Evolutionary conservation across 2,797 vertebrate genomes (phyloP), one percentile per base, ranked within the genome.

Genomic region (Enteromius viviparus): DNA sequence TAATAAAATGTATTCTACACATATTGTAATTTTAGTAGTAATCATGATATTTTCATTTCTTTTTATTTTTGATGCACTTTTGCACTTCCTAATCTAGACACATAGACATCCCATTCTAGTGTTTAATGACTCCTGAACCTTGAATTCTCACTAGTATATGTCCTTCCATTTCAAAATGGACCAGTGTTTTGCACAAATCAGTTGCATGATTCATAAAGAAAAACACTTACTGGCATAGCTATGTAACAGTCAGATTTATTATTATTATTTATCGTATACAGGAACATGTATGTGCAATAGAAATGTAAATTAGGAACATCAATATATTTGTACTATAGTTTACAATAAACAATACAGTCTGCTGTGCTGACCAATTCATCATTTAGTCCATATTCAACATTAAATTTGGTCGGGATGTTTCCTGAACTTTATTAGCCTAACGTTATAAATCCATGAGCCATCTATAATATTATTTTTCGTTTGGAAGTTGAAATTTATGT

Each of bases 351-450:
- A 23, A 75, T 15, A 15, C 10, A 58, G 21, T 40, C n/a, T 58
- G 51, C 32, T 76, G 70, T 51, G 40, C 65, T 55, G 65, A 80
- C 10, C 65, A 1, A 14, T 29, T 29, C 6, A 53, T 9, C 9
- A 51, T 45, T 26, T 45, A 42, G 34, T 26, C n/a, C 23, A n/a
- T 26, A 17, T 23, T n/a, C 14, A 5, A 62, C 51, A 81, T 64
- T 12, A 1, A 51, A 81, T 72, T 62, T 62, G 40, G 19, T 1
- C 2, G 60, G 12, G 6, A 14, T 26, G 23, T 6, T 62, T 26
- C 29, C 42, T 81, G 40, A 64, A 15, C 14, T 47, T 23, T 34
- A 81, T 74, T 14, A 72, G 79, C 55, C 23, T 37, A 74, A 37
- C 64, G 21, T 49, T n/a, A 62, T 74, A 49, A 74, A 34, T n/a